Conservation (phyloP, 2,797 vertebrate genomes). For the Sarcoramphus papa region DNA sequence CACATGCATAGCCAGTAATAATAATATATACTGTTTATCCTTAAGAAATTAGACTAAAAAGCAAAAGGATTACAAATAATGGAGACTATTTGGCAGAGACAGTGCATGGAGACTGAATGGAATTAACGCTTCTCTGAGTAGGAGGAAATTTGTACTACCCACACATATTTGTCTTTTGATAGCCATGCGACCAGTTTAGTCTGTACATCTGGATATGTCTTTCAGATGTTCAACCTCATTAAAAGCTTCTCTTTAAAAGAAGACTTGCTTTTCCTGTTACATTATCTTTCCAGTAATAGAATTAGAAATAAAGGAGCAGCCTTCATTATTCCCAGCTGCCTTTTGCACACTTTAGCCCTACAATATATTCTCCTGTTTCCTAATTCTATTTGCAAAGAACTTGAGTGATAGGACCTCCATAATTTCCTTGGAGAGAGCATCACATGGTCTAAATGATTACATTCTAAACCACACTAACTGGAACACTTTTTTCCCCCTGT, state of each 20-base stretch:
- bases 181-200: neutral
- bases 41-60: neutral
- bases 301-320: slow-evolving; percentile 1
- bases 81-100: neutral
- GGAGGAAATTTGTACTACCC: neutral
- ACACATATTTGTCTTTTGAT: slow-evolving; percentile 9
- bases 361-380: neutral
- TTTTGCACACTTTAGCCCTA: neutral
- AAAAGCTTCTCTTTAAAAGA: slow-evolving; percentile 24
- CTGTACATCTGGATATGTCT: slow-evolving; percentile 7
- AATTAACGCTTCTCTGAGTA: neutral
- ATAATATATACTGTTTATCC: neutral
- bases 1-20: neutral
- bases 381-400: neutral
- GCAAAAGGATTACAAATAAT: neutral
- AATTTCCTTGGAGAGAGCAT: neutral
- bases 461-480: neutral
- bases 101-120: neutral
- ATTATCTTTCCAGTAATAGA: slow-evolving; percentile 25
- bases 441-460: neutral
- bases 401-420: neutral
- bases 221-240: slow-evolving; percentile 33
- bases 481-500: accelerated
- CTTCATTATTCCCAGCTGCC: neutral
- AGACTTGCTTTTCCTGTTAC: neutral